A percentile compares a stretch with the other conserved stretches of the same genome.
phyloP scores from a whole-genome alignment of 1,140 invertebrate genomes.

The Anastatus disparis region DNA sequence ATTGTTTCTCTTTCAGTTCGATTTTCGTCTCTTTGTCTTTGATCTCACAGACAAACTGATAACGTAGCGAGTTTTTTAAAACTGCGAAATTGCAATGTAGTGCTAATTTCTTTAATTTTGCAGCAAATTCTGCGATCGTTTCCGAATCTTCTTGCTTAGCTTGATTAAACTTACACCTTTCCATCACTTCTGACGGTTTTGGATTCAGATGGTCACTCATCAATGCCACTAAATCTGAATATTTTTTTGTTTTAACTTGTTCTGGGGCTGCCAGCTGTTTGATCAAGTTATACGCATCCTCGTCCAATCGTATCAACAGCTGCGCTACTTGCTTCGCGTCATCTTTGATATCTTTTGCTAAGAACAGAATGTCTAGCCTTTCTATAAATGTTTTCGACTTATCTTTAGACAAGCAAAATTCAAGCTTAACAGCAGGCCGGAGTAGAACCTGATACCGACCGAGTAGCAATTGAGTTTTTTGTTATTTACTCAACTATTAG shows the following conservation, averaged over 20 bases:
- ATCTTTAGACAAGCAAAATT: not conserved
- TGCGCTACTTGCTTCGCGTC: slow-evolving; percentile 12
- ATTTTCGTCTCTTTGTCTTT: not conserved
- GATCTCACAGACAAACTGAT: slow-evolving; percentile 31
- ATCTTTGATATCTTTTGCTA: slow-evolving; percentile 15
- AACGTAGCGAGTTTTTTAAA: not conserved
- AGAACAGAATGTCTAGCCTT: slow-evolving; percentile 28
- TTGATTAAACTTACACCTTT: slow-evolving; percentile 25
- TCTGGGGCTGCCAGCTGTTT: not conserved
- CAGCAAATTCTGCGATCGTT: slow-evolving; percentile 30
- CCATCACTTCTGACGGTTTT: slow-evolving; percentile 13
- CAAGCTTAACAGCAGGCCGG: slow-evolving; percentile 3
- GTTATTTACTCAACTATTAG: too few species aligned
- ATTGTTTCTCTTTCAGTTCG: not conserved
- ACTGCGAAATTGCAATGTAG: slow-evolving; percentile 28
- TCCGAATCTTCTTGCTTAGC: slow-evolving; percentile 18
- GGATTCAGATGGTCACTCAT: not conserved
- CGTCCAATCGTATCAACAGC: slow-evolving; percentile 23
- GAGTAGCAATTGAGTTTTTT: too few species aligned
- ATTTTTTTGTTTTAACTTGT: not conserved
- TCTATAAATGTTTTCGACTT: slow-evolving; percentile 38
- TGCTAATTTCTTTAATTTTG: not conserved
- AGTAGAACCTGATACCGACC: too few species aligned
- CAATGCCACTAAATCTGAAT: not conserved
- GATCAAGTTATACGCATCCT: not conserved